Evolutionary conservation across 1,140 invertebrate species (phyloP), one percentile per base, ranked within the genome.

Genomic region (Zaprionus capensis): DNA sequence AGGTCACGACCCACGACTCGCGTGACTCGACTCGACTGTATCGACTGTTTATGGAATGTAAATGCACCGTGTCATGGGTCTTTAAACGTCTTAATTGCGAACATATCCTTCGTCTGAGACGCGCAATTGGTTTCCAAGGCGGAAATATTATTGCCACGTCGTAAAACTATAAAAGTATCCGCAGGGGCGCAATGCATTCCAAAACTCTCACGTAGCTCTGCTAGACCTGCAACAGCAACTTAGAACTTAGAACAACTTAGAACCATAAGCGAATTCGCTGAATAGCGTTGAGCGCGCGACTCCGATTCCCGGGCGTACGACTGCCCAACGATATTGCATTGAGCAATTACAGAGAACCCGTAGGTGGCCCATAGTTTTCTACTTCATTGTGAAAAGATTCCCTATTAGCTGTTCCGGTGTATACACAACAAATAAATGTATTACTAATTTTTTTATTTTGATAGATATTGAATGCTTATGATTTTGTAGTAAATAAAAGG

Each of bases 141-240:
- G 78, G 90, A 87, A 91, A 90, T 91, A 91, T 91, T 91, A 91
- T 91, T 91, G 90, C 80, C 84, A 83, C 73, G 81, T 91, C 85
- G 71, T 91, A 91, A 91, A 91, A 91, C 72, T 91, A 91, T 91
- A 91, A 91, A 91, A 90, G 78, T 73, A 82, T 61, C 90, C 71
- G 83, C 85, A 85, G 90, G 90, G 81, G 90, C 82, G 63, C 62
- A 26, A 41, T 31, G 49, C 66, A 31, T 55, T 69, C 56, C 69
- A 61, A 20, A 44, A 67, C 36, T 36, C 17, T 17, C 20, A 20
- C 75, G 46, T 24, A 41, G 44, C 63, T 24, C 46, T 14, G 59
- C 41, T 22, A 28, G 57, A 41, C 55, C 49, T 69, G 46, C 57
- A 51, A 57, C 58, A 34, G 62, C 69, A 66, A 57, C 36, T 58